Evolutionary conservation across 2,888 invertebrate species (phyloP).

Genomic region (Sthenelais limicola): DNA sequence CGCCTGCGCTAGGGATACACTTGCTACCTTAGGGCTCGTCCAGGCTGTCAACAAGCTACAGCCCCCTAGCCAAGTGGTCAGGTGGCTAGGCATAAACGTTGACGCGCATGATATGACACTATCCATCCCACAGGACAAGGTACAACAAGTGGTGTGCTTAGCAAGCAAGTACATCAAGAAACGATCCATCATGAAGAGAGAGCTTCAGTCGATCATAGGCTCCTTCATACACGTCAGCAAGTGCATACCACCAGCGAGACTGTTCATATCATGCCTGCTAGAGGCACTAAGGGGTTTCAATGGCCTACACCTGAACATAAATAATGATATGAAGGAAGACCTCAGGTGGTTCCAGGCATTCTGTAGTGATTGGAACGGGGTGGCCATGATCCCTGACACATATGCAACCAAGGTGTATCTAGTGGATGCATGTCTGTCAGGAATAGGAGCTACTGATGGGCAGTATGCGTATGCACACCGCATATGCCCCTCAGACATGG

Average conservation of each 20-base stretch:
- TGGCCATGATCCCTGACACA: neutral
- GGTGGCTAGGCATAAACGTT: too few species aligned
- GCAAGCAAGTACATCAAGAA: too few species aligned
- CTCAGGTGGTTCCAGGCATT: neutral
- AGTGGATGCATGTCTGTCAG: too few species aligned
- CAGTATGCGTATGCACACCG: too few species aligned
- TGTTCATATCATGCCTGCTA: neutral
- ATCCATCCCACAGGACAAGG: neutral
- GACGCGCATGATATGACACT: neutral
- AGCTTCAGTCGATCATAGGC: neutral
- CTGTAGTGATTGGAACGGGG: neutral
- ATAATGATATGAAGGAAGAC: neutral
- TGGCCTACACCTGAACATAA: neutral
- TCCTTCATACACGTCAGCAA: neutral
- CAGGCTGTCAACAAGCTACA: too few species aligned
- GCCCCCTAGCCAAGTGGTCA: too few species aligned
- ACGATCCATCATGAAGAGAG: neutral
- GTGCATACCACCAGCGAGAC: neutral
- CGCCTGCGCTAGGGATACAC: too few species aligned
- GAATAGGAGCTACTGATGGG: too few species aligned
- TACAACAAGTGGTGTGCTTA: neutral
- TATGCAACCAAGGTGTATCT: too few species aligned
- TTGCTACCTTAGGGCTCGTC: too few species aligned
- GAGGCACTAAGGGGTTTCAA: neutral
- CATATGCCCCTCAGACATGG: too few species aligned